These are phyloP conservation scores for Syngnathus rostellatus DNA, from an alignment of 2,797 vertebrate species.

Conservation along the genomic window DNA sequence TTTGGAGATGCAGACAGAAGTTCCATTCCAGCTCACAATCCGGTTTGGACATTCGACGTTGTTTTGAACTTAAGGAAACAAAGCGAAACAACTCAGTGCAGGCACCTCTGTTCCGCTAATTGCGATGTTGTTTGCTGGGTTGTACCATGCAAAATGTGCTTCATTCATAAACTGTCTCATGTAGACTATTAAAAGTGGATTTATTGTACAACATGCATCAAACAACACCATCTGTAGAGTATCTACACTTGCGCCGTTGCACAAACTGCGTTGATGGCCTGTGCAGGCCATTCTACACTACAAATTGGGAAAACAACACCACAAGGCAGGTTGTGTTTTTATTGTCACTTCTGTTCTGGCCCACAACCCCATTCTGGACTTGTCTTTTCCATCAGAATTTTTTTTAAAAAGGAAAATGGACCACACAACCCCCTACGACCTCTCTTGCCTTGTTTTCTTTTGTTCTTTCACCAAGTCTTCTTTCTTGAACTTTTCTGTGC, in stretches of 20 bases:
- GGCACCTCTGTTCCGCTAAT: neutral
- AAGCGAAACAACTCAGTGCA: neutral
- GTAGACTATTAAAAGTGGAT: neutral
- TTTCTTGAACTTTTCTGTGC: constrained; percentile 50
- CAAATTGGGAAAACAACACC: constrained; percentile 5
- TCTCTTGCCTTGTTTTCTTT: constrained; percentile 41
- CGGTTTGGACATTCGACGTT: neutral
- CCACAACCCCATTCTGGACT: constrained; percentile 30
- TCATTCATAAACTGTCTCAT: constrained; percentile 5
- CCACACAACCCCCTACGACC: constrained; percentile 34
- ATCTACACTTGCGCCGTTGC: neutral
- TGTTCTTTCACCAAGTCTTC: constrained; percentile 44
- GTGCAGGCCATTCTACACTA: neutral
- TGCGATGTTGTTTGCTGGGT: constrained; percentile 3
- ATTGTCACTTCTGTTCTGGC: constrained; percentile 28
- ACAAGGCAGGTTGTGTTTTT: constrained; percentile 12
- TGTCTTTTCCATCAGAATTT: constrained; percentile 31
- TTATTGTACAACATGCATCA: neutral
- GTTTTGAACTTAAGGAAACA: neutral
- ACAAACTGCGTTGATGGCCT: constrained; percentile 6
- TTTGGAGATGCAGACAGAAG: neutral
- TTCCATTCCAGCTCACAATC: neutral
- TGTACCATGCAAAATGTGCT: neutral
- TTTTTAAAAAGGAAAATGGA: constrained; percentile 34
- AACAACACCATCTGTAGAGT: constrained; percentile 3